A percentile compares a stretch with the other conserved stretches of the same genome.
These are phyloP conservation scores for Drosophila fungiperda DNA, from an alignment of 2,888 invertebrate genomes.

Conservation along the genomic window DNA sequence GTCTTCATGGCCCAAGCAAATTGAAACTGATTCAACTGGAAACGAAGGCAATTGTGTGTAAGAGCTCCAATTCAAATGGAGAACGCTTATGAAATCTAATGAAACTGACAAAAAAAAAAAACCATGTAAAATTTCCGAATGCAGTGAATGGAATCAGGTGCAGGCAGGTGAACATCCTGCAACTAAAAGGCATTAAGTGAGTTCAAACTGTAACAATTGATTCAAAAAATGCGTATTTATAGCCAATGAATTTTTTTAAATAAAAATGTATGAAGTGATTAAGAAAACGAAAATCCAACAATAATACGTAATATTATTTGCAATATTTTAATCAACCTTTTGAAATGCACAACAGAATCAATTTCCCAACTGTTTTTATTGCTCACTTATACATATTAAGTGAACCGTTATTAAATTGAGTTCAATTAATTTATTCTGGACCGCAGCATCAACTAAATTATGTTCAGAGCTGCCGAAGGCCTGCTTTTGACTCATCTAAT, in stretches of 20 bases:
- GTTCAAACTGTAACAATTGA: background rate
- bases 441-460: background rate
- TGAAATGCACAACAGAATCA: background rate
- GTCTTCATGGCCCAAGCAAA: conserved; percentile 47
- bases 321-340: background rate
- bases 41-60: conserved; percentile 70
- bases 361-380: background rate
- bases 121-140: background rate
- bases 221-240: background rate
- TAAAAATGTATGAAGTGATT: background rate
- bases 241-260: background rate
- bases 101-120: conserved; percentile 21
- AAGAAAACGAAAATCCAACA: background rate
- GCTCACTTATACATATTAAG: background rate
- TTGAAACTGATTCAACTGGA: conserved; percentile 69
- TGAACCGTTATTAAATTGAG: conserved; percentile 32
- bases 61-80: conserved; percentile 52
- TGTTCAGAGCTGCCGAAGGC: background rate
- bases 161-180: background rate
- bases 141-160: background rate
- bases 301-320: background rate
- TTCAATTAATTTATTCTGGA: conserved; percentile 13
- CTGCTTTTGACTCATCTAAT: conserved; percentile 32
- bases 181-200: background rate
- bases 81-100: conserved; percentile 52